Base-by-base conservation (phyloP, 1,140 invertebrate genomes). In the Philotrypesis tridentata region DNA sequence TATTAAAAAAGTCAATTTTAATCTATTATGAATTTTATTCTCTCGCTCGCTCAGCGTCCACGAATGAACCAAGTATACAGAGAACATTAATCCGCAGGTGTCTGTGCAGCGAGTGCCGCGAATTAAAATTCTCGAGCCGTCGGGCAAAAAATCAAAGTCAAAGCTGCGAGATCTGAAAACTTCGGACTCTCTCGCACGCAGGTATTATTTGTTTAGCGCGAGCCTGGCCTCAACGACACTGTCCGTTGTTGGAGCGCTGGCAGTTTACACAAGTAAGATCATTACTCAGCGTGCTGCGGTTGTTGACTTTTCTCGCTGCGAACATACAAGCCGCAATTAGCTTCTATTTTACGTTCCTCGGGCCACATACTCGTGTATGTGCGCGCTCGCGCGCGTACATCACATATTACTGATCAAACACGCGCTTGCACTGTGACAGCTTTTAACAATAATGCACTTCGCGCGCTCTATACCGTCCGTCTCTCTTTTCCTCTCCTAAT, bases 271-370 rank as follows among this genome's bases (percentile, higher is more conserved):
- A 86, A 86, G 84, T 86, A 86, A 86, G 86, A 87, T 86, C 85
- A 87, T 87, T 87, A 88, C 86, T 87, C 87, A 86, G 85, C 85
- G 86, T 79, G 84, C 83, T 5, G 1, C 37, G 40, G 40, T 80
- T 87, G 86, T 87, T 87, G 87, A 87, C 87, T 87, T 85, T 88
- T 85, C 84, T 85, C 85, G 85, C 84, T 86, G 85, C 85, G 84
- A 86, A 86, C 83, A 86, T n/a, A n/a, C 78, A 85, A 84, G 84
- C 83, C 85, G 87, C 85, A 88, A 88, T 88, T 88, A 87, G 85
- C 87, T 85, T 82, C 85, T 85, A 84, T 86, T 86, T 87, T 85
- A 79, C 80, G 83, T 80, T 65, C n/a, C 65, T 27, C 82, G 61
- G 17, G n/a, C 65, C 43, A 3, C 21, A n/a, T n/a, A 55, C 48